Evolutionary conservation across 1,140 invertebrate genomes (phyloP), one percentile per base, ranked within the genome.

Genomic region (Drosophila saltans): DNA sequence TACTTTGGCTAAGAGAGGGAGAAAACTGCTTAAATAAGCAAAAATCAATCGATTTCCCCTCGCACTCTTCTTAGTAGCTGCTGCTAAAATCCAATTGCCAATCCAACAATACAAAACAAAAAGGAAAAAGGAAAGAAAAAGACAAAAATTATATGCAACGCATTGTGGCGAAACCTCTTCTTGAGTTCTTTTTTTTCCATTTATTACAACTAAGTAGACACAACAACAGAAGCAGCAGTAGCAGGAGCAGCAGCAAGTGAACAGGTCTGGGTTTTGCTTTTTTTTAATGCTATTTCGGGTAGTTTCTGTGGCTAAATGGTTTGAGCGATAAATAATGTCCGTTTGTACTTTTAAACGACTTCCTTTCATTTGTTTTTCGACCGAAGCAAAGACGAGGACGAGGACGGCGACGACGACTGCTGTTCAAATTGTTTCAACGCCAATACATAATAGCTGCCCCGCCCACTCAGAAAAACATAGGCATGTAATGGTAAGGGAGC

Each of bases 301-400:
- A 86, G 83, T 86, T 86, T 74, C 76, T 74, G 66, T 66, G 66
- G 86, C 83, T 84, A 89, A 91, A 91, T 90, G 90, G 90, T 91
- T 88, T 84, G 90, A 76, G 85, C 86, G 69, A 88, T 91, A 91
- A 91, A 91, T 91, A 91, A 91, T 91, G 90, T 91, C 90, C 90
- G 90, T 91, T 91, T 91, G 90, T 91, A 91, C 90, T 91, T 91
- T 91, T 91, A 91, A 91, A 91, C 90, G 90, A 91, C 90, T 91
- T 91, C 90, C 90, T 91, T 91, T 91, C 90, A 91, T 91, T 91
- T 91, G 88, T 85, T 85, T 91, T 85, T 78, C 67, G 26, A 24
- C 26, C 26, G 45, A 52, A 24, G 30, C 69, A 52, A 45, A 28
- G 39, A 10, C 26, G 61, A 71, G 63, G 66, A 70, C 69, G 16